These are phyloP conservation scores for Pogonocichla stellata DNA, from an alignment of 2,113 vertebrate genomes.

Conservation along the genomic window DNA sequence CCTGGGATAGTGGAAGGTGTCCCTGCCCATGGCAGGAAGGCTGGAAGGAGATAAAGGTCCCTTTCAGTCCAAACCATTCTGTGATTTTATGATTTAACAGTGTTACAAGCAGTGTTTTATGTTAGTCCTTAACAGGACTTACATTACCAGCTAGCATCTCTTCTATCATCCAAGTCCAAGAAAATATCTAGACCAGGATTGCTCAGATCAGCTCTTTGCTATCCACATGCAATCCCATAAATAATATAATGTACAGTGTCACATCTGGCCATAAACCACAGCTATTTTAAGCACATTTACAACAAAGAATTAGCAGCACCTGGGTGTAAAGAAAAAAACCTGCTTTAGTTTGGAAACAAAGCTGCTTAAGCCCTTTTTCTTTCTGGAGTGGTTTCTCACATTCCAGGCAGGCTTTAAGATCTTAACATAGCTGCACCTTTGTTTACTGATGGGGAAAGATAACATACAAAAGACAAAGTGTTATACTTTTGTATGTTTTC, in stretches of 20 bases:
- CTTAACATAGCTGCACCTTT: neutral
- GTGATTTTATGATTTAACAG: neutral
- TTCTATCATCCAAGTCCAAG: neutral
- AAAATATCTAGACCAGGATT: neutral
- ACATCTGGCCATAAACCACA: neutral
- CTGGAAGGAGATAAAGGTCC: neutral
- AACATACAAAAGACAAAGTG: neutral
- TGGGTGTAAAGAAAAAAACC: neutral
- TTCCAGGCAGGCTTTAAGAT: neutral
- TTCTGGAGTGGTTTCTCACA: neutral
- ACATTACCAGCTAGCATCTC: neutral
- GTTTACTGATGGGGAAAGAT: neutral
- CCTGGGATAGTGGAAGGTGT: neutral
- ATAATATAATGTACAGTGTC: rapidly evolving
- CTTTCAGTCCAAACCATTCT: neutral
- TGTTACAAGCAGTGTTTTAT: neutral
- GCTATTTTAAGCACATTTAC: neutral
- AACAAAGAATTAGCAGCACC: neutral
- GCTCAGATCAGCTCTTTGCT: neutral
- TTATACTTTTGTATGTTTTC: neutral
- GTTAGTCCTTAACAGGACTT: neutral
- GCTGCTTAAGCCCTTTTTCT: neutral
- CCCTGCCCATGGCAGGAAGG: neutral
- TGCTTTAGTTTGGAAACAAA: neutral
- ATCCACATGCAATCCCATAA: neutral